Percentiles rank a stretch among this genome's conserved stretches.
These are phyloP conservation scores for Drosophila watanabei DNA, from an alignment of 1,140 invertebrate genomes.

Conservation along the genomic window DNA sequence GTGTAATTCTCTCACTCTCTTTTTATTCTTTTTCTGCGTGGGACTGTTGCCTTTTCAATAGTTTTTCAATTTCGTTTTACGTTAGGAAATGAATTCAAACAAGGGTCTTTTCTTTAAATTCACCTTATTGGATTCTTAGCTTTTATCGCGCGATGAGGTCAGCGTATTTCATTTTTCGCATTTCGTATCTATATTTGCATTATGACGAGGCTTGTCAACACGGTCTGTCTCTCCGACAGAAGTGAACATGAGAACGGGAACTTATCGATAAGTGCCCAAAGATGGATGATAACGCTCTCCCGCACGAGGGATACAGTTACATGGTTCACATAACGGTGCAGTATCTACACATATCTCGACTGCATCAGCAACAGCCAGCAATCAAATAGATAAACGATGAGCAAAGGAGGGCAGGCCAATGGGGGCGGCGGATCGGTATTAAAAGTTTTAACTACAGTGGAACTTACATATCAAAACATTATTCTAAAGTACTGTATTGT, in stretches of 20 bases:
- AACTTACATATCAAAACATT: too few relatives aligned
- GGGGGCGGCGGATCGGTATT: background rate
- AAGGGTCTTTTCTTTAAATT: slow-evolving; percentile 2
- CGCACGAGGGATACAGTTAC: slow-evolving; percentile 26
- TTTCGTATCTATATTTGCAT: slow-evolving; percentile 43
- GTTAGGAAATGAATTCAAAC: background rate
- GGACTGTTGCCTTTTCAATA: slow-evolving; percentile 51
- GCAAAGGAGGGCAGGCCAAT: slow-evolving; percentile 10
- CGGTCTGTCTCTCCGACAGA: slow-evolving; percentile 17
- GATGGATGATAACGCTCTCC: slow-evolving; percentile 50
- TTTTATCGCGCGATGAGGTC: slow-evolving; percentile 29
- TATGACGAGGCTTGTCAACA: slow-evolving; percentile 32
- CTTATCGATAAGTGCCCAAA: slow-evolving; percentile 44
- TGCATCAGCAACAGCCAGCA: slow-evolving; percentile 45
- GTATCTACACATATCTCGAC: slow-evolving; percentile 18
- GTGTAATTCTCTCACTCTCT: slow-evolving; percentile 1
- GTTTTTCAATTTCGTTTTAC: slow-evolving; percentile 64
- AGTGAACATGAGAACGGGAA: slow-evolving; percentile 9
- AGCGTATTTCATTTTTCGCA: slow-evolving; percentile 14
- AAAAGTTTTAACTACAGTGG: slow-evolving; percentile 18
- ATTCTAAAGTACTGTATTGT: background rate
- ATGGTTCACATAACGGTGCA: slow-evolving; percentile 50
- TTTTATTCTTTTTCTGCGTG: slow-evolving; percentile 27
- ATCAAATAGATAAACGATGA: slow-evolving; percentile 58
- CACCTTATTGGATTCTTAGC: slow-evolving; percentile 8